Base-by-base conservation (phyloP, 1,140 invertebrate species). In the Onthophagus taurus region DNA sequence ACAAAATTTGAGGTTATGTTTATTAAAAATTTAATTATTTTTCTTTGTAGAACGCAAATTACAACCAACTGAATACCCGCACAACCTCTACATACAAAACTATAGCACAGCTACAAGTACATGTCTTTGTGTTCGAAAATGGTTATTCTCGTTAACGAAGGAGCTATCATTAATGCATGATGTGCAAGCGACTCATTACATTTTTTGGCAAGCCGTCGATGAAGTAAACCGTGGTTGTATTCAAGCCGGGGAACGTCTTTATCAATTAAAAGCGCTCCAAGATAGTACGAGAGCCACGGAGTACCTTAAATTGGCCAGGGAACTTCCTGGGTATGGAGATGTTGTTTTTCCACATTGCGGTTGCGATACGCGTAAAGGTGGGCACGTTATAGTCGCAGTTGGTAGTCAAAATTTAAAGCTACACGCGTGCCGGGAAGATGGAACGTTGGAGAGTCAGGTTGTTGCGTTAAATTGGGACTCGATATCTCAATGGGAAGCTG, bases 71-170 rank as follows among this genome's bases (percentile, higher is more conserved):
- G 96, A 99, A 70, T 89, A 92, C 50, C 94, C 94, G 0, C 94
- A 99, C 67, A 91, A 93, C 56, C 72, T 99, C 35, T 99, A 99
- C 65, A 94, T 99, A 52, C 93, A 98, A 71, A 99, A 99, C 69
- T 98, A 98, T 60, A 95, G 89, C 48, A 98, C 95, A n/a, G 94
- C 94, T 16, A 93, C 90, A 18, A 88, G 89, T 37, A 96, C 91
- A 9, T 99, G 96, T 65, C 72, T 99, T n/a, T 78, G 83, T 38
- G 72, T 99, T 30, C 76, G 88, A 30, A 91, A 91, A 68, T 99
- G 94, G 93, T 67, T 98, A 17, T 99, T 98, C 68, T 81, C 85
- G 23, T 68, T 86, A 21, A 64, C 72, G 26, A 74, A 74, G 54
- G 89, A 93, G 66, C 70, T 84, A 11, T 72, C 74, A 17, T 65